Base-by-base conservation (phyloP, 2,113 vertebrate species). In the Nannobrachium achirus region DNA sequence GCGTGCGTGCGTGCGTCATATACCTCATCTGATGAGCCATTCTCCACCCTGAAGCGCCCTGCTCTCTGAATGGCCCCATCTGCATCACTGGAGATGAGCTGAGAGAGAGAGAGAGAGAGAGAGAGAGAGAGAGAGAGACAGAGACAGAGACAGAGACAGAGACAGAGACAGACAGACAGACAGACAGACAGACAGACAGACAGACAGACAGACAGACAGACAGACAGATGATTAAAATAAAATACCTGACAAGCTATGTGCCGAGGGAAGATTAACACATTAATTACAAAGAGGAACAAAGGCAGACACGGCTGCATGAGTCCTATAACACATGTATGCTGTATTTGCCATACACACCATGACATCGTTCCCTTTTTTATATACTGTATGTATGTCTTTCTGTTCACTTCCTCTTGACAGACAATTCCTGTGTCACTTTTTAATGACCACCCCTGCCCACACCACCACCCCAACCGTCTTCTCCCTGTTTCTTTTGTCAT, bases 51-150 rank as follows among this genome's bases (percentile, higher is more conserved):
- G 91, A 99, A 99, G 72, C 98, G 93, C 18, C 98, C 97, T 8
- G 98, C 98, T 89, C 97, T 94, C 88, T 99, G 98, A 84, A 99
- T 99, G 78, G 98, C 98, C 88, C 98, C 98, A 84, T 98, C 97
- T 8, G 97, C 97, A 75, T 98, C 98, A 61, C 97, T 99, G 89
- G 97, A 98, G 82, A 99, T 99, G 79, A 99, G 95, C 97, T 99
- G 73, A 65, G 50, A 66, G 58, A 71, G 46, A 16, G 18, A 38
- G 6, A 7, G 45, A 39, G 9, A 50, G 33, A 19, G 16, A 72
- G 71, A 76, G 65, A 82, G 38, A 75, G 19, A 79, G 67, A 63
- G 41, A 41, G 13, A 20, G 19, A 33, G 20, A 51, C 0, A 60
- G 3, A 45, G 10, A 60, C 0, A 50, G 8, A 63, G 4, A 39